phyloP scores from a whole-genome alignment of 2,888 invertebrate species.

The Stenotaenia linearis region DNA sequence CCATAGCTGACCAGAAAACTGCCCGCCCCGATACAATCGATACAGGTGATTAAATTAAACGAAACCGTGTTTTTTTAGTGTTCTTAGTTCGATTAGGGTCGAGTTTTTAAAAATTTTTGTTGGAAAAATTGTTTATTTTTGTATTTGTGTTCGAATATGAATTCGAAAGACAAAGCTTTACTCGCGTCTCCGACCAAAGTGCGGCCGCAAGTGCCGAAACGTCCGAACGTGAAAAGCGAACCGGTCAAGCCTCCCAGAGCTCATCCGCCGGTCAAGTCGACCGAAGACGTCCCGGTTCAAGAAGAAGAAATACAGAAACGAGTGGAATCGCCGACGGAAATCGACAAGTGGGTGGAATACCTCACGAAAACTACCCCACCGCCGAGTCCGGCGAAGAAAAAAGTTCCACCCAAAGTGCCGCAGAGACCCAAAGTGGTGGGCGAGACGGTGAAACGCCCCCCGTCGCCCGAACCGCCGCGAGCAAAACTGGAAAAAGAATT shows the following conservation, averaged over 20 bases:
- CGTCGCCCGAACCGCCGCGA: background rate
- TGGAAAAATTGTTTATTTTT: no score
- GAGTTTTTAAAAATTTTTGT: no score
- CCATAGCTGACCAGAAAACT: conserved; percentile 32
- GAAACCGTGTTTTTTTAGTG: no score
- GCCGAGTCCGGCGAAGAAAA: background rate
- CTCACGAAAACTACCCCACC: background rate
- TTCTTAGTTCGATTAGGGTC: background rate
- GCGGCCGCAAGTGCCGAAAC: background rate
- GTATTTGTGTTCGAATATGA: background rate
- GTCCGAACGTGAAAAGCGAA: background rate
- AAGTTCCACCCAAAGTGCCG: background rate
- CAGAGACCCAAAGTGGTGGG: background rate
- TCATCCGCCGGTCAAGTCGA: background rate
- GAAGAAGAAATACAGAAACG: background rate
- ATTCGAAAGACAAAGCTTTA: no score
- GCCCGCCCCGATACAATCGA: conserved; percentile 34
- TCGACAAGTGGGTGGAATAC: background rate
- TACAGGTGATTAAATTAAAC: no score
- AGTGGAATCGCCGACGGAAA: background rate
- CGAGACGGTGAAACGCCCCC: background rate
- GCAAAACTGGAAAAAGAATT: background rate
- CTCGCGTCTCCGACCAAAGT: background rate
- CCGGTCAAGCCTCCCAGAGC: background rate
- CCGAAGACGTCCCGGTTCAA: background rate